phyloP scores from a whole-genome alignment of 2,113 vertebrate genomes.

The Eonycteris spelaea region DNA sequence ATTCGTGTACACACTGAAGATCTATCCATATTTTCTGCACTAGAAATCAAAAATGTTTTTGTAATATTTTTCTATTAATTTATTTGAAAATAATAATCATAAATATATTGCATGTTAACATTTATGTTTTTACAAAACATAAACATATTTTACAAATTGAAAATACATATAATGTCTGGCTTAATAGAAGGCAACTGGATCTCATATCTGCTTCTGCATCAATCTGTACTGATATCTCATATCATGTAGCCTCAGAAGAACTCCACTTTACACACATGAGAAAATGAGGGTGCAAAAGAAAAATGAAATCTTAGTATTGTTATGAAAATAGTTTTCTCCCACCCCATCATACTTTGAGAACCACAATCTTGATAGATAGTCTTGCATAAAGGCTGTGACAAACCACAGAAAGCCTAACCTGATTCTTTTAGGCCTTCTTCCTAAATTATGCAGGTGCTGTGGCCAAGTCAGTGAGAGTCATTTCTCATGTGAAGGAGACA shows the following conservation, averaged over 20 bases:
- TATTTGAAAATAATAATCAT: background rate
- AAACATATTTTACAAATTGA: background rate
- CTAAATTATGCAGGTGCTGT: background rate
- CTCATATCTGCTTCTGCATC: background rate
- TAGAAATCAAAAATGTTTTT: background rate
- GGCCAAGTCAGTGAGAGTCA: background rate
- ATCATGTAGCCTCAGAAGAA: background rate
- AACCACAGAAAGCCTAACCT: background rate
- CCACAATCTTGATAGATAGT: background rate
- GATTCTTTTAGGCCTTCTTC: background rate
- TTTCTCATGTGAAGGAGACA: background rate
- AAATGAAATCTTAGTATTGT: background rate
- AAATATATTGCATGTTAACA: background rate
- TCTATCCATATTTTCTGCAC: background rate
- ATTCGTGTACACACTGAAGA: background rate
- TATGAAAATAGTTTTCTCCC: background rate
- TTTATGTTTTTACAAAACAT: background rate
- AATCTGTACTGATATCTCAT: background rate
- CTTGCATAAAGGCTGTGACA: background rate
- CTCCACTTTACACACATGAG: background rate
- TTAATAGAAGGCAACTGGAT: background rate
- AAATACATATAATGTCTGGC: background rate
- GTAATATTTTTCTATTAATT: background rate
- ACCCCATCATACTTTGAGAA: background rate
- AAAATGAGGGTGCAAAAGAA: background rate